These are phyloP conservation scores for Hydrolagus colliei DNA, from an alignment of 2,797 vertebrate genomes.

Conservation along the genomic window DNA sequence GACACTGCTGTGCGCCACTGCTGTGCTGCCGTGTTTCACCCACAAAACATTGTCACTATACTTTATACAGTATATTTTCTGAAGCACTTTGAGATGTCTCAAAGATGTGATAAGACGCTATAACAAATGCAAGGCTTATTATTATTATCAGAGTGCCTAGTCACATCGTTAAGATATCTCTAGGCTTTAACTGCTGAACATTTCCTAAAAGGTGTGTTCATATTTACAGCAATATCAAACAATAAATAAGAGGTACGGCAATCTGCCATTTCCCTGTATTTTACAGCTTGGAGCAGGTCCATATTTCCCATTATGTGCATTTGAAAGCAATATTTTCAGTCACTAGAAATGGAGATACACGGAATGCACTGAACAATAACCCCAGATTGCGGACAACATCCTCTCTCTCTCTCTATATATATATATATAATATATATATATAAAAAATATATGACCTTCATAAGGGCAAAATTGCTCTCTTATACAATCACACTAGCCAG, in stretches of 20 bases:
- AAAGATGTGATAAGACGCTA: no score
- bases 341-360: neutral
- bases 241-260: neutral
- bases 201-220: neutral
- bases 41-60: no score
- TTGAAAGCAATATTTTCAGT: neutral
- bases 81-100: no score
- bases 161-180: no score
- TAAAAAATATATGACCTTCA: neutral
- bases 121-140: no score
- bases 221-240: conserved; percentile 26
- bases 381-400: neutral
- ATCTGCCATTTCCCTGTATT: neutral
- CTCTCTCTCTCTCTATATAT: no score
- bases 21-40: no score
- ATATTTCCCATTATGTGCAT: neutral
- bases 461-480: neutral
- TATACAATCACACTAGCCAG: neutral
- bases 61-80: no score
- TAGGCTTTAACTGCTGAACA: neutral
- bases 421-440: no score
- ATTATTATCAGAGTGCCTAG: no score
- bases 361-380: neutral
- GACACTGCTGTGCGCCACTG: no score
- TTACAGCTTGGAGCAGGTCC: neutral